phyloP scores from a whole-genome alignment of 2,797 vertebrate genomes.

The Rhabdomys pumilio region DNA sequence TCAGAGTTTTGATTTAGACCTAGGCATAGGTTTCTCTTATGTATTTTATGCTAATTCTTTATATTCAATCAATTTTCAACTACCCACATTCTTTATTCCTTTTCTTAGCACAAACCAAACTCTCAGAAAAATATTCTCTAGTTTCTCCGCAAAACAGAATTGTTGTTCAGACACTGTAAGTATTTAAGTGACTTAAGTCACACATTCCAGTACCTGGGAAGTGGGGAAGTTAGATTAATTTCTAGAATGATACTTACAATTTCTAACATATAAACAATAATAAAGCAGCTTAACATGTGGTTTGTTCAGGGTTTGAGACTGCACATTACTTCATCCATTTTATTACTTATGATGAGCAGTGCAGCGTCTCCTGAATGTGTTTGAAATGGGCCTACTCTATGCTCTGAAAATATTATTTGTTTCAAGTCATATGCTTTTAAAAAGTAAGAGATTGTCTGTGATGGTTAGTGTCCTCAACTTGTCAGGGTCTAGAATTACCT shows the following conservation, averaged over 20 bases:
- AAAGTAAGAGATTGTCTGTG: not conserved
- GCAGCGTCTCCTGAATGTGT: not conserved
- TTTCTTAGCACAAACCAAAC: not conserved
- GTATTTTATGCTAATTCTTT: constrained; percentile 1
- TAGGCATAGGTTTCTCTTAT: not conserved
- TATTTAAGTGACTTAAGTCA: constrained; percentile 4
- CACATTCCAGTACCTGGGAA: not conserved
- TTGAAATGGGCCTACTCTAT: not conserved
- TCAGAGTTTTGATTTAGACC: constrained; percentile 26
- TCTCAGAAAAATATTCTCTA: not conserved
- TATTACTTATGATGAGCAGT: not conserved
- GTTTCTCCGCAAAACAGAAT: not conserved
- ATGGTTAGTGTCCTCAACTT: not conserved
- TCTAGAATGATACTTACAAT: not conserved
- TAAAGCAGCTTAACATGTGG: not conserved
- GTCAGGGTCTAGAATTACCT: not conserved
- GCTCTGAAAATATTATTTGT: not conserved
- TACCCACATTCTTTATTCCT: not conserved
- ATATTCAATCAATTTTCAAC: not conserved
- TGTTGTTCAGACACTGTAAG: not conserved
- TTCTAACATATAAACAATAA: not conserved
- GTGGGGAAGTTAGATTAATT: not conserved
- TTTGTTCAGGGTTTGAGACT: not conserved
- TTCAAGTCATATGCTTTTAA: constrained; percentile 37
- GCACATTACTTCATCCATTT: not conserved